Conservation (phyloP, 2,797 vertebrate species). For the Sebastes iracundus region DNA sequence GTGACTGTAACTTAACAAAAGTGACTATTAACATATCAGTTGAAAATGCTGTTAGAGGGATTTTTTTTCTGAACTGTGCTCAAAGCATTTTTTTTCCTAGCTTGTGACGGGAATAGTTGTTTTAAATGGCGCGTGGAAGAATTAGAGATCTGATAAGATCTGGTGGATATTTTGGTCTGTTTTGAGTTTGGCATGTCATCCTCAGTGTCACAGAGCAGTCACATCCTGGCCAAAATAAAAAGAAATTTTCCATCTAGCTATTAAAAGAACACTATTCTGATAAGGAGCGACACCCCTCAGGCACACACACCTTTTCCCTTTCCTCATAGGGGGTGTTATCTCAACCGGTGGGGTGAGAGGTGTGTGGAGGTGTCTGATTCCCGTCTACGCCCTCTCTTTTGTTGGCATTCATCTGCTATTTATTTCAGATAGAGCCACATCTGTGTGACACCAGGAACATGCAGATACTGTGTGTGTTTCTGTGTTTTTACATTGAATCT, state of each 20-base stretch:
- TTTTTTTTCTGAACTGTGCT: not conserved
- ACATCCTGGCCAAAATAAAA: constrained; percentile 20
- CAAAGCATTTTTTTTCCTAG: not conserved
- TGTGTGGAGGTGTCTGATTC: constrained; percentile 9
- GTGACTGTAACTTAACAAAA: constrained; percentile 4
- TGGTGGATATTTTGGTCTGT: constrained; percentile 30
- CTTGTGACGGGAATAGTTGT: constrained; percentile 12
- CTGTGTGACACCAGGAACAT: not conserved
- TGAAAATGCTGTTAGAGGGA: not conserved
- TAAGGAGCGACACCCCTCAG: not conserved
- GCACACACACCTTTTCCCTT: constrained; percentile 1
- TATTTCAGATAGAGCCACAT: constrained; percentile 3
- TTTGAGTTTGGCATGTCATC: constrained; percentile 12
- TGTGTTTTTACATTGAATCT: not conserved
- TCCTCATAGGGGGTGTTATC: constrained; percentile 11
- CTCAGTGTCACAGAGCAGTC: constrained; percentile 13
- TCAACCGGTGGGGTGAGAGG: not conserved
- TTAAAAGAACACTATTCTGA: constrained; percentile 49
- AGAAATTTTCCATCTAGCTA: constrained; percentile 52
- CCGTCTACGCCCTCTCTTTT: not conserved
- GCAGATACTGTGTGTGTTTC: not conserved
- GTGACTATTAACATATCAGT: not conserved
- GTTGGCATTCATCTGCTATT: not conserved
- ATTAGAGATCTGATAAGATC: constrained; percentile 34
- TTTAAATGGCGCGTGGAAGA: constrained; percentile 21